A percentile compares a stretch with the other conserved stretches of the same genome.
Evolutionary conservation across 2,797 vertebrate species (phyloP).

Genomic region (Fratercula arctica): DNA sequence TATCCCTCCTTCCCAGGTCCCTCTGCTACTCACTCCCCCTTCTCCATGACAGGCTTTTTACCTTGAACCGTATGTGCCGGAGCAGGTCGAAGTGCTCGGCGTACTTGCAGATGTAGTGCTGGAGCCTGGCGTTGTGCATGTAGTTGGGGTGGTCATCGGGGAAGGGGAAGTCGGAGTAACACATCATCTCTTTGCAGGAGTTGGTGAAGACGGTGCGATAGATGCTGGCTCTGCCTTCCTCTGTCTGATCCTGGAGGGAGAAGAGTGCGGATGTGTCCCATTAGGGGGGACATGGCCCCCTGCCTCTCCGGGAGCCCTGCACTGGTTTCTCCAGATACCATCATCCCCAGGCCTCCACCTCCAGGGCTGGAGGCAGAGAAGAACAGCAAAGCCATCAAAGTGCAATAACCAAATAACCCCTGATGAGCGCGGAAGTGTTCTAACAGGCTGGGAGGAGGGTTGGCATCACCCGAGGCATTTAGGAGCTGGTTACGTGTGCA

Average conservation of each 20-base stretch:
- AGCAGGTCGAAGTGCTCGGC: constrained; percentile 80
- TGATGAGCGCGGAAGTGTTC: background rate
- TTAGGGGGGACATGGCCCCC: background rate
- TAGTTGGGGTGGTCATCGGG: constrained; percentile 85
- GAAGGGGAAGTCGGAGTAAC: constrained; percentile 86
- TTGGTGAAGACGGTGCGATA: constrained; percentile 88
- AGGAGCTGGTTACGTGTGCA: background rate
- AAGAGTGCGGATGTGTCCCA: rapidly evolving
- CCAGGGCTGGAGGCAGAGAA: background rate
- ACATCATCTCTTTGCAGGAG: constrained; percentile 92
- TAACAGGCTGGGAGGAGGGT: background rate
- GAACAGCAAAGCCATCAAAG: background rate
- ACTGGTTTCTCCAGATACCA: background rate
- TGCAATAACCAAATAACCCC: background rate
- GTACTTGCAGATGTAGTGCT: constrained; percentile 83
- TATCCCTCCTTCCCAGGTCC: background rate
- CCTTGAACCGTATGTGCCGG: constrained; percentile 81
- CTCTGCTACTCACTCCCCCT: background rate
- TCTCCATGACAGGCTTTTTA: constrained; percentile 19
- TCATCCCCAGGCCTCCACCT: background rate
- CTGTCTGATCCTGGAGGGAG: constrained; percentile 77
- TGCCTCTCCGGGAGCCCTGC: background rate
- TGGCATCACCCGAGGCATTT: background rate
- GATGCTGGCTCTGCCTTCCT: constrained; percentile 87
- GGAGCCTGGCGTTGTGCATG: constrained; percentile 84